Conservation (phyloP, 2,113 vertebrate species). For the Phainopepla nitens region DNA sequence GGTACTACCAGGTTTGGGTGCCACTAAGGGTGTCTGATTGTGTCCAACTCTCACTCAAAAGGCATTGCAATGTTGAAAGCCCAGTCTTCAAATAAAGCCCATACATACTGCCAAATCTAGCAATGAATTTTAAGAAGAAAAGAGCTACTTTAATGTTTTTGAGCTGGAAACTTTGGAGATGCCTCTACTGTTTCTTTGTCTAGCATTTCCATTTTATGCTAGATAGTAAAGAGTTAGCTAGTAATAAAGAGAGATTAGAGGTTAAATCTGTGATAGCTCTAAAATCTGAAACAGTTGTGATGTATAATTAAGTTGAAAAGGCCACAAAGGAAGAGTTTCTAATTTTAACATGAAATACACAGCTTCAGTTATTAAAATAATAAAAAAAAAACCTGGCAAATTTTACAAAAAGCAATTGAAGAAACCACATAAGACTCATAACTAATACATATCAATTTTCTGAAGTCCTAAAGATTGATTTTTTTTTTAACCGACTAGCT, state of each 20-base stretch:
- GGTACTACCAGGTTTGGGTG: neutral
- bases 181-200: neutral
- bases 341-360: conserved; percentile 53
- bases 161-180: neutral
- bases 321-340: conserved; percentile 31
- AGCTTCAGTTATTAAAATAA: neutral
- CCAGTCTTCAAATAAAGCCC: neutral
- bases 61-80: neutral
- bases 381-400: neutral
- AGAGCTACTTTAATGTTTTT: neutral
- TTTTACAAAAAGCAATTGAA: conserved; percentile 31
- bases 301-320: conserved; percentile 65
- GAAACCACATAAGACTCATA: conserved; percentile 6
- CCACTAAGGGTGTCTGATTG: neutral
- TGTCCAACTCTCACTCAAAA: neutral
- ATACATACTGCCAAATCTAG: neutral
- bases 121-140: neutral
- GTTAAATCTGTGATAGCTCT: conserved; percentile 22
- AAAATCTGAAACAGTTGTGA: conserved; percentile 54
- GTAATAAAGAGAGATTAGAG: conserved; percentile 15
- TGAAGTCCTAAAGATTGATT: neutral
- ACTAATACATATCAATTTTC: neutral
- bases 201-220: conserved; percentile 3
- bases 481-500: neutral
- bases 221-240: conserved; percentile 5